phyloP scores from a whole-genome alignment of 2,797 vertebrate genomes.

The Loris lydekkerianus region DNA sequence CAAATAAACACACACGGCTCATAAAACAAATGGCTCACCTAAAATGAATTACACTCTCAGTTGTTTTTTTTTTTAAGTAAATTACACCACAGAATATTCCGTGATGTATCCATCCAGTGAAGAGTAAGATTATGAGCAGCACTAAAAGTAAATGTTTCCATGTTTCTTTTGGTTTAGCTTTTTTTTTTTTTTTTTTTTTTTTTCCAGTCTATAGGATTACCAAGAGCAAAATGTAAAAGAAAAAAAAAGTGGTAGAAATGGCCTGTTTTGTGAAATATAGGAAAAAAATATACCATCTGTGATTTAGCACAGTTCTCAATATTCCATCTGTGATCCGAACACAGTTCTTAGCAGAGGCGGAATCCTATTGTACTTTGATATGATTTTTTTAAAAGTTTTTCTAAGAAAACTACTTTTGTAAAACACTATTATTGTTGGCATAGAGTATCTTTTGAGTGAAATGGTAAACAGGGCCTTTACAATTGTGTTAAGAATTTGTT shows the following conservation, averaged over 20 bases:
- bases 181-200: not conserved
- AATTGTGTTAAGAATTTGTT: not conserved
- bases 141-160: slow-evolving; percentile 86
- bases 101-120: slow-evolving; percentile 81
- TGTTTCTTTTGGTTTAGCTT: slow-evolving; percentile 75
- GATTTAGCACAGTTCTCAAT: slow-evolving; percentile 87
- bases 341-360: slow-evolving; percentile 75
- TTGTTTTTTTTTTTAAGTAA: slow-evolving; percentile 85
- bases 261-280: slow-evolving; percentile 88
- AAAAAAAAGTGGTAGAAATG: slow-evolving; percentile 85
- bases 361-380: slow-evolving; percentile 74
- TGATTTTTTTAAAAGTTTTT: slow-evolving; percentile 82
- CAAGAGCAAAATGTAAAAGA: slow-evolving; percentile 87
- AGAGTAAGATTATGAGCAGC: slow-evolving; percentile 84
- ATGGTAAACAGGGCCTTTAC: slow-evolving; percentile 6
- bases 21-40: slow-evolving; percentile 88
- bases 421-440: slow-evolving; percentile 70
- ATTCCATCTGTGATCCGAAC: slow-evolving; percentile 88
- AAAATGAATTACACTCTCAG: slow-evolving; percentile 87
- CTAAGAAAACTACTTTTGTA: slow-evolving; percentile 77
- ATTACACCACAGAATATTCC: slow-evolving; percentile 80
- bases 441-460: slow-evolving; percentile 74
- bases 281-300: slow-evolving; percentile 90
- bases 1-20: slow-evolving; percentile 85
- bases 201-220: slow-evolving; percentile 82